Evolutionary conservation across 2,888 invertebrate genomes (phyloP).

Genomic region (Caenorhabditis virilis): DNA sequence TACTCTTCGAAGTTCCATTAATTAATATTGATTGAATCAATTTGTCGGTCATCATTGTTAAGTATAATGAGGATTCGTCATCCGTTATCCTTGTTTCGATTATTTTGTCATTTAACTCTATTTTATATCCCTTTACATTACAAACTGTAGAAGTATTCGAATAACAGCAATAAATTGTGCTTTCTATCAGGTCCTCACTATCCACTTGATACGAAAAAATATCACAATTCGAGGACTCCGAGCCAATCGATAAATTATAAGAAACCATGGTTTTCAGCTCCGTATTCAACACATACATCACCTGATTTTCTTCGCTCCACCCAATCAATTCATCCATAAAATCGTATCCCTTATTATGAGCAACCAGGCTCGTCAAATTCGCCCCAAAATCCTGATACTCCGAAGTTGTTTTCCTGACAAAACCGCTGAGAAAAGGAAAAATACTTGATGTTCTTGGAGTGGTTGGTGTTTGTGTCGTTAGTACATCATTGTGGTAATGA

Average conservation of each 20-base stretch:
- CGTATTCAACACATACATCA: neutral
- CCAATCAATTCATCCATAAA: slow-evolving; percentile 11
- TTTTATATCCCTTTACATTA: slow-evolving; percentile 4
- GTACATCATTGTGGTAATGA: slow-evolving; percentile 14
- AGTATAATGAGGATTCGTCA: slow-evolving; percentile 4
- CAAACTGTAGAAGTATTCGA: slow-evolving; percentile 1
- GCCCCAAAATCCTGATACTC: slow-evolving; percentile 10
- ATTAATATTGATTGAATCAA: neutral
- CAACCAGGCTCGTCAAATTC: slow-evolving; percentile 10
- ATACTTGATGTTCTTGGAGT: neutral
- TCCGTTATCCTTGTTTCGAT: slow-evolving; percentile 16
- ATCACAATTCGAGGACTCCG: neutral
- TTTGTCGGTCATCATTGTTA: slow-evolving; percentile 2
- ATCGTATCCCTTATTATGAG: slow-evolving; percentile 5
- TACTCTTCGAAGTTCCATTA: neutral
- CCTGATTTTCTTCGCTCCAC: slow-evolving; percentile 1
- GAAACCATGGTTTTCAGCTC: too few species aligned
- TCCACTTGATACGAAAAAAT: neutral
- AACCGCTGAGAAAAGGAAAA: slow-evolving; percentile 7
- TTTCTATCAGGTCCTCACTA: too few species aligned
- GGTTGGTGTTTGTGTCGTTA: slow-evolving; percentile 14
- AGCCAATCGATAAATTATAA: neutral
- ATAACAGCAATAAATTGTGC: neutral
- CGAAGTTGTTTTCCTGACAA: slow-evolving; percentile 18
- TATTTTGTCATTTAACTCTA: slow-evolving; percentile 7